These are phyloP conservation scores for Phylloscopus whistleri DNA, from an alignment of 2,113 vertebrate genomes.

Conservation along the genomic window DNA sequence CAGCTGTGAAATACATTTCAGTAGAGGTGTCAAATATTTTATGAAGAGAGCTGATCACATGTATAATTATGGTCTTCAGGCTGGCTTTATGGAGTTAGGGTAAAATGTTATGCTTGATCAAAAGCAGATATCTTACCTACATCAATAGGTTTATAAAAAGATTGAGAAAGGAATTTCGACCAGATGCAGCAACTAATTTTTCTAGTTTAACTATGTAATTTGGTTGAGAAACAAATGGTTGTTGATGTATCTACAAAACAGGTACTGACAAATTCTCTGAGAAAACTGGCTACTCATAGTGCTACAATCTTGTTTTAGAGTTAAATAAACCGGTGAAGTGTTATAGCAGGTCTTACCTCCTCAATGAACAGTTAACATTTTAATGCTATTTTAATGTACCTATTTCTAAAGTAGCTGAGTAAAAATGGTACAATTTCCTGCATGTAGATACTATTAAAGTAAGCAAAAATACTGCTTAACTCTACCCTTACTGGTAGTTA, in stretches of 20 bases:
- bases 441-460: neutral
- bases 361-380: neutral
- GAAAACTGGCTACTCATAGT: neutral
- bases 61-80: slow-evolving; percentile 23
- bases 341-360: neutral
- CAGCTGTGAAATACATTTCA: slow-evolving; percentile 45
- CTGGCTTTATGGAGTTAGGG: neutral
- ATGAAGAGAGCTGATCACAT: neutral
- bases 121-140: slow-evolving; percentile 23
- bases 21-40: slow-evolving; percentile 29
- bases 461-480: neutral
- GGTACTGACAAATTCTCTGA: neutral
- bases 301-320: neutral
- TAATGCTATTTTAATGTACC: neutral
- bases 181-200: slow-evolving; percentile 16
- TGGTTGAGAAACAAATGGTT: neutral
- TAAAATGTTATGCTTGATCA: slow-evolving; percentile 21
- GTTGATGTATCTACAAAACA: neutral
- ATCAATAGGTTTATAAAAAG: slow-evolving; percentile 27
- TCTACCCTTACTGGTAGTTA: neutral
- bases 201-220: neutral
- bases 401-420: neutral
- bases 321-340: neutral
- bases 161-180: slow-evolving; percentile 16
- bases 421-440: neutral